Evolutionary conservation across 2,888 invertebrate species (phyloP), one percentile per base, ranked within the genome.

Genomic region (Agrochola macilenta): DNA sequence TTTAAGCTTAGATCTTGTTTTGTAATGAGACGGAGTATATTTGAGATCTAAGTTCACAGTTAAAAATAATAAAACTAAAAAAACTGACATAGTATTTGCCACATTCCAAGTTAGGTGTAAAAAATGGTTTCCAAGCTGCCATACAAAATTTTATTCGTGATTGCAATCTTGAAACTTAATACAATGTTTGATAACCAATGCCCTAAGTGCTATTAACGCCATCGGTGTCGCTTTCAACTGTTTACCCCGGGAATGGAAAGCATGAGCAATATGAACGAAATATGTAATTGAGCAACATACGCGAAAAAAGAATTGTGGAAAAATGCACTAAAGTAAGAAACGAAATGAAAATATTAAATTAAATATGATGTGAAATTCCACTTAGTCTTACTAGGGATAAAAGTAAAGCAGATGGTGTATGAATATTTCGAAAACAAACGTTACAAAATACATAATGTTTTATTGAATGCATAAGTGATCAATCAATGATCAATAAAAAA

Each of bases 171-270:
- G 89, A 65, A 88, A 87, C 78, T 23, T 76, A 80, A 89, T 85
- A 89, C 79, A 35, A 60, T 85, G 83, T 85, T 87, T 83, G 88
- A 87, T 88, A 85, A 89, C 79, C 86, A 77, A 43, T 68, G 63
- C 71, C 68, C 79, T 78, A 76, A 81, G 81, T 73, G 69, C 88
- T 69, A 80, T 89, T 79, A 85, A 74, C 77, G 69, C 74, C 77
- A 12, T 76, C 64, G 86, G 88, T 85, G 75, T 86, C 75, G 43
- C 66, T 86, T 81, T 81, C 88, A 80, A 75, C 73, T 87, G 86
- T 87, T 89, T 89, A 64, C 86, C 3, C 20, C 30, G 69, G 11
- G 43, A 74, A 79, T 46, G 74, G 80, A 68, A 79, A 87, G 30
- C 30, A 54, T 57, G 17, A 30, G 46, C 52, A 20, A 20, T 80